Base-by-base conservation (phyloP, 2,113 vertebrate species). In the Macrotus californicus region DNA sequence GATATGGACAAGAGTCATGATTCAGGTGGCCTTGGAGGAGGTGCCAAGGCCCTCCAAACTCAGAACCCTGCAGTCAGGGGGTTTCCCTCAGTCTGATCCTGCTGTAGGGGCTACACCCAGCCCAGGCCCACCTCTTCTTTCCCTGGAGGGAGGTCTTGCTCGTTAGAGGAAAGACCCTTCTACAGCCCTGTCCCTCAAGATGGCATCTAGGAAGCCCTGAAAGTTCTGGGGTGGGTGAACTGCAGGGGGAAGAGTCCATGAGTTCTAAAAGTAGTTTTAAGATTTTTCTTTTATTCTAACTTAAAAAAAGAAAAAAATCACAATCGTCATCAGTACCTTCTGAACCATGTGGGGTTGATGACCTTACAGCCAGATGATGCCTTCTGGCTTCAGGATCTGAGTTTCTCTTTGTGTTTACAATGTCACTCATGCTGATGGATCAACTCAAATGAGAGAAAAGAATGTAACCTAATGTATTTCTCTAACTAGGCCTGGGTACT, bases 261-360 rank as follows among this genome's bases (percentile, higher is more conserved):
- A 83, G 19, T 77, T 86, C 34, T 50, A 80, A 64, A 91, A 77
- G 48, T 48, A 41, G 4, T 82, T 94, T 84, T 69, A 9, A 26
- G 73, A 59, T 61, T 82, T 91, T 94, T 89, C 24, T 94, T 73
- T 90, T 54, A 92, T 81, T 89, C 34, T 80, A 36, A 79, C 26
- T n/a, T 87, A 72, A n/a, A 61, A 61, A 61, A 48, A 34, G 39
- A 66, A 87, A 50, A 84, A 66, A 87, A 18, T 67, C 31, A 69
- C 79, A 72, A 52, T 76, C 41, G 79, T 56, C 16, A 1, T 43
- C 41, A 87, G 64, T 72, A 54, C 19, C 9, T 83, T 84, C 67
- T 69, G 81, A 83, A 29, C 48, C 72, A 87, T 19, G 61, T 66
- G 48, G 22, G 16, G 41, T 50, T 76, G 66, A 91, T 14, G 36